These are phyloP conservation scores for Gopherus flavomarginatus DNA, from an alignment of 2,113 vertebrate genomes.

Conservation along the genomic window DNA sequence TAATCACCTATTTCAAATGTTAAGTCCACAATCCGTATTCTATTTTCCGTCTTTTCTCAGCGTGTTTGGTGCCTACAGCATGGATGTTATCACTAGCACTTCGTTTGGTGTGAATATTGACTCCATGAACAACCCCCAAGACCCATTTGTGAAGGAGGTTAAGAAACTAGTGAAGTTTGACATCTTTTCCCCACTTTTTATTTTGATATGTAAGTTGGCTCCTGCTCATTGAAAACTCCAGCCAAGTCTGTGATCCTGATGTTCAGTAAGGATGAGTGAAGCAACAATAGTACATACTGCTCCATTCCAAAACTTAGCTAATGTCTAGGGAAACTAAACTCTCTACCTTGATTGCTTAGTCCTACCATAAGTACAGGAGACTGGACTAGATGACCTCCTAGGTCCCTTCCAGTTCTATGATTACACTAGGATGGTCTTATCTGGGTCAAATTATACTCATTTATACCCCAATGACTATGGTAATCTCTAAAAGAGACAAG, in stretches of 20 bases:
- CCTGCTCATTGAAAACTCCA: not conserved
- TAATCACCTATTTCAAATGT: not conserved
- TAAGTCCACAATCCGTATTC: not conserved
- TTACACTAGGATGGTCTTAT: not conserved
- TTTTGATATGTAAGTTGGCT: conserved; percentile 66
- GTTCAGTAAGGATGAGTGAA: not conserved
- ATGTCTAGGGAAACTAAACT: not conserved
- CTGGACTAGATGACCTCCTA: no score
- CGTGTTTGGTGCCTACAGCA: conserved; percentile 82
- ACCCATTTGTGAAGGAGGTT: conserved; percentile 76
- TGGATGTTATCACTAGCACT: conserved; percentile 81
- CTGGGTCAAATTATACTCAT: not conserved
- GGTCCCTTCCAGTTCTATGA: not conserved
- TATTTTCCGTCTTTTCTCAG: conserved; percentile 42
- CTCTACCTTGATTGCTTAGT: not conserved
- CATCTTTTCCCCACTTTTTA: conserved; percentile 66
- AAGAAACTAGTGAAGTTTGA: conserved; percentile 73
- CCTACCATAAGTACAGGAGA: no score
- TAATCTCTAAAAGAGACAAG: not conserved
- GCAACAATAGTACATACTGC: not conserved
- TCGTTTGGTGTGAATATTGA: conserved; percentile 83
- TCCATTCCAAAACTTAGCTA: not conserved
- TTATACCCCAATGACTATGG: not conserved
- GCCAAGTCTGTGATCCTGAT: not conserved
- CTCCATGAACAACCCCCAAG: conserved; percentile 79